Evolutionary conservation across 2,888 invertebrate genomes (phyloP), one percentile per base, ranked within the genome.

Genomic region (Lepidocyrtinus sp.): DNA sequence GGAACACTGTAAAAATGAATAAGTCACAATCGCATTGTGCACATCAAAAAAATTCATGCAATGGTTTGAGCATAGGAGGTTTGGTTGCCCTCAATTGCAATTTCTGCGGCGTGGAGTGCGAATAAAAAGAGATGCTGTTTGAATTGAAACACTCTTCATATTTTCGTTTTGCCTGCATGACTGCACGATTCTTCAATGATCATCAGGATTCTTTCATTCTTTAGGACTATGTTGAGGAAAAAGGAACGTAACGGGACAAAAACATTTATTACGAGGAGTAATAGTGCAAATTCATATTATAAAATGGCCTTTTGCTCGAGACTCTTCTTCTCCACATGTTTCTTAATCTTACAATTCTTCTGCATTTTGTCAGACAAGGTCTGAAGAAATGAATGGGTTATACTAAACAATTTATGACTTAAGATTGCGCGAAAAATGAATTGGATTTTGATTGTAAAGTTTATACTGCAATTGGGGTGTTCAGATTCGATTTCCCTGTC

Each of bases 101-200:
- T 63, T 72, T 72, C 22, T 25, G 26, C n/a, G 21, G 50, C 50
- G 36, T 63, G n/a, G 64, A 36, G 63, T 25, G 55, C 55, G 17
- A 55, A 55, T n/a, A 55, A 15, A 55, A 36, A 36, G 36, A 7
- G 68, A 68, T n/a, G n/a, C n/a, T n/a, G n/a, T 69, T 75, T 68
- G 72, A 72, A 72, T 50, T 64, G 72, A 64, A 46, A 46, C 27
- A 72, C n/a, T 68, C 50, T 12, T 5, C 5, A 36, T 50, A 68
- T 46, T 21, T 25, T 69, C 17, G 24, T n/a, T 70, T 24, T n/a
- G 46, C 12, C 59, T 77, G 77, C 72, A 78, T 78, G 77, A 78
- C 72, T 78, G 71, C 77, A 78, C 77, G 77, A 78, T 72, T 78
- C 72, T 71, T 75, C 50, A 59, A 27, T 69, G 62, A 74, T 76